A percentile compares a stretch with the other conserved stretches of the same genome.
Evolutionary conservation across 1,140 invertebrate genomes (phyloP).

Genomic region (Phocides pigmalion): DNA sequence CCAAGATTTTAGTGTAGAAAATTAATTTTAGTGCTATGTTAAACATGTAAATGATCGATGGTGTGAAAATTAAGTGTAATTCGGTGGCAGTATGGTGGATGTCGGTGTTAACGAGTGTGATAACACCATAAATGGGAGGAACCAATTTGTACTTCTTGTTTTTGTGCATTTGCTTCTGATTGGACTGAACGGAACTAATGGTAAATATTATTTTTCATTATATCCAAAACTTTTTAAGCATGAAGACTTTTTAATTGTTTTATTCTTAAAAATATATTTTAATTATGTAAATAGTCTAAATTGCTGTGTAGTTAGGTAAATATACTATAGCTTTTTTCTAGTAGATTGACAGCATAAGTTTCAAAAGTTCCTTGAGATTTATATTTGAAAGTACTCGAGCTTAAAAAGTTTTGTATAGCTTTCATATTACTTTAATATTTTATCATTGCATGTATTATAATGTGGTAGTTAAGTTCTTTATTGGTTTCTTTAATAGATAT

Average conservation of each 20-base stretch:
- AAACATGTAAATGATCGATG: constrained; percentile 72
- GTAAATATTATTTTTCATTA: constrained; percentile 53
- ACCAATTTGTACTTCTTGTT: constrained; percentile 79
- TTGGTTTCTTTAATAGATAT: too few species aligned
- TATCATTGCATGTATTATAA: too few species aligned
- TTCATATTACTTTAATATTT: too few species aligned
- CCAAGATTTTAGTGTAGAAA: constrained; percentile 41
- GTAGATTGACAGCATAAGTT: too few species aligned
- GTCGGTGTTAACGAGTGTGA: constrained; percentile 78
- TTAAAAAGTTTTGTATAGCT: too few species aligned
- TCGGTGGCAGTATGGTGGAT: constrained; percentile 80
- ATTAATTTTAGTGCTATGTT: constrained; percentile 51
- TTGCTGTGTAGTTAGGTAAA: neutral
- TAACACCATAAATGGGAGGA: constrained; percentile 76
- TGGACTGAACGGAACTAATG: constrained; percentile 79
- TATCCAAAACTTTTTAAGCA: constrained; percentile 6
- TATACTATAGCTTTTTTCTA: too few species aligned
- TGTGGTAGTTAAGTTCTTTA: too few species aligned
- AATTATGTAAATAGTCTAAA: too few species aligned
- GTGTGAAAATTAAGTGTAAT: constrained; percentile 65
- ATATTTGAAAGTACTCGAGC: too few species aligned
- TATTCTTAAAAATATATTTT: neutral
- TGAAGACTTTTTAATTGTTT: neutral
- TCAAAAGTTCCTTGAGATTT: too few species aligned
- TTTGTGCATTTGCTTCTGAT: constrained; percentile 79